Evolutionary conservation across 2,888 invertebrate genomes (phyloP).

Genomic region (Tipula vernalis): DNA sequence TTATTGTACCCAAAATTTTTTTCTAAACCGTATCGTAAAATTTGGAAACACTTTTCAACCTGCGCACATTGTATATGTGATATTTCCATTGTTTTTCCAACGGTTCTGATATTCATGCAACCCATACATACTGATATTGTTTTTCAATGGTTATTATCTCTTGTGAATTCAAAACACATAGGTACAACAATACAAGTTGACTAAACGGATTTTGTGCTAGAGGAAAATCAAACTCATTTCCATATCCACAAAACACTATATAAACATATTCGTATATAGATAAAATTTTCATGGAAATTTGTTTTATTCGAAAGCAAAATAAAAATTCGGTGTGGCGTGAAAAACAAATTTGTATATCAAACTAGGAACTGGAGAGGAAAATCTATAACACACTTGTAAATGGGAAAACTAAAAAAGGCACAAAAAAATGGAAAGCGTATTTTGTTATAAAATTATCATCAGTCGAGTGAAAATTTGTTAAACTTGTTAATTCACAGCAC

Average conservation of each 20-base stretch:
- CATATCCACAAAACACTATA: not conserved
- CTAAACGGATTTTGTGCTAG: not conserved
- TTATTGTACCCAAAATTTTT: not conserved
- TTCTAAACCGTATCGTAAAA: not conserved
- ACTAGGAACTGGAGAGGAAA: not conserved
- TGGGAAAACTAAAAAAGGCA: not conserved
- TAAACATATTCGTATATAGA: not conserved
- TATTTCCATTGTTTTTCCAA: not conserved
- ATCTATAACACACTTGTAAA: not conserved
- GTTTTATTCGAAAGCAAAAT: not conserved
- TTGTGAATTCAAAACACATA: not conserved
- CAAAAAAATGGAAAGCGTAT: not conserved
- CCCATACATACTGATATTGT: not conserved
- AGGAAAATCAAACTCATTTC: not conserved
- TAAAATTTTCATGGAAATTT: not conserved
- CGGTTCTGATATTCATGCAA: not conserved
- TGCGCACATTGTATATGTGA: not conserved
- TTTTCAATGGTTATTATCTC: not conserved
- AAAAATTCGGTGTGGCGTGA: not conserved
- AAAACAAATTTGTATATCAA: not conserved
- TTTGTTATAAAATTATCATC: not conserved
- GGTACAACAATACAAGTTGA: not conserved
- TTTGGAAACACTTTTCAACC: too few species aligned
- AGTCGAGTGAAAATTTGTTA: not conserved
- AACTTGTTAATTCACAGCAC: not conserved